Evolutionary conservation across 2,797 vertebrate genomes (phyloP).

Genomic region (Xiphorhynchus erythropygius): DNA sequence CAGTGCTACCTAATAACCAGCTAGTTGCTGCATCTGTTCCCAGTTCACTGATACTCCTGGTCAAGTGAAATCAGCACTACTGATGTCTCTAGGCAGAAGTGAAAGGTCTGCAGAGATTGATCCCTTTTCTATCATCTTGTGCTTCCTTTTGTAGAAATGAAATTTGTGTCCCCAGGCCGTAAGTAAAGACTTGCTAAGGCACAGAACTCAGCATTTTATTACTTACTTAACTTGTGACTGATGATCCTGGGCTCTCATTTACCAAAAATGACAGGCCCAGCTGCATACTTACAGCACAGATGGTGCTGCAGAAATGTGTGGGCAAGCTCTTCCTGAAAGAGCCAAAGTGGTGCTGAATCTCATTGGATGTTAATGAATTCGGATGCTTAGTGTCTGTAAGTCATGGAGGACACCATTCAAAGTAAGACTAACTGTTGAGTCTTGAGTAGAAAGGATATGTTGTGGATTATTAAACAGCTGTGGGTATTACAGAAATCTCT

Average conservation of each 20-base stretch:
- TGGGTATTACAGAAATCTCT: slow-evolving; percentile 37
- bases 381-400: not conserved
- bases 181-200: slow-evolving; percentile 1
- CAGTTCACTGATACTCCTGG: not conserved
- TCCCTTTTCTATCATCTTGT: not conserved
- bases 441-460: slow-evolving; percentile 1
- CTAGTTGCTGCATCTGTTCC: not conserved
- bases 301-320: slow-evolving; percentile 53
- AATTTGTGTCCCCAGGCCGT: not conserved
- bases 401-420: not conserved
- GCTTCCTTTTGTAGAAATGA: not conserved
- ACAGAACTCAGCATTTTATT: slow-evolving; percentile 28
- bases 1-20: not conserved
- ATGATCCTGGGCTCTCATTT: slow-evolving; percentile 52
- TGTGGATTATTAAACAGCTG: slow-evolving; percentile 41
- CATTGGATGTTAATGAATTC: slow-evolving; percentile 29
- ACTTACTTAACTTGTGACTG: slow-evolving; percentile 44
- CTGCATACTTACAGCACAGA: slow-evolving; percentile 48
- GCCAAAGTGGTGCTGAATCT: not conserved
- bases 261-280: slow-evolving; percentile 56
- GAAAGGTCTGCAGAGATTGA: not conserved
- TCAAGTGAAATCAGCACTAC: not conserved
- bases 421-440: slow-evolving; percentile 25
- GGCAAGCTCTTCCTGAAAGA: slow-evolving; percentile 45
- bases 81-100: not conserved